Conservation (phyloP, 2,888 invertebrate species). For the Ochropleura leucogaster region DNA sequence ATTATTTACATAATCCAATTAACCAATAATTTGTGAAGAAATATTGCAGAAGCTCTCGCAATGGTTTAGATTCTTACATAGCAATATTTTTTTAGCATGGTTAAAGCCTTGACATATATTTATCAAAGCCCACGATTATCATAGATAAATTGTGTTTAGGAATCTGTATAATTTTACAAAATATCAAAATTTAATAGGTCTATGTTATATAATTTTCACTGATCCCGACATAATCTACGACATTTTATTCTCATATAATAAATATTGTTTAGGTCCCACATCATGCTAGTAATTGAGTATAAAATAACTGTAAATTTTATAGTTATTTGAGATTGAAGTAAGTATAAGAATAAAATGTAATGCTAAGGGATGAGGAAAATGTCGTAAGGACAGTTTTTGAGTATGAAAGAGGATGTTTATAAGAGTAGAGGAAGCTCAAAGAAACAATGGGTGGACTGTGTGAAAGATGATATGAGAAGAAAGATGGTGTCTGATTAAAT, state of each 20-base stretch:
- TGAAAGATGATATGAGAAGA: no score
- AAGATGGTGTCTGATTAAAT: no score
- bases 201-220: constrained; percentile 21
- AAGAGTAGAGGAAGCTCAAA: no score
- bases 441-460: no score
- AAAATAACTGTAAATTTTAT: constrained; percentile 19
- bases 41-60: constrained; percentile 29
- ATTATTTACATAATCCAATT: constrained; percentile 7
- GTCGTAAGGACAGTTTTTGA: no score
- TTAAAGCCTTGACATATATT: constrained; percentile 16
- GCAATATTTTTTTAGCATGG: constrained; percentile 11
- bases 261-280: constrained; percentile 4
- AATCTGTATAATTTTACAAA: constrained; percentile 37
- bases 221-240: constrained; percentile 23
- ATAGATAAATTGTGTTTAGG: constrained; percentile 15
- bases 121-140: constrained; percentile 20
- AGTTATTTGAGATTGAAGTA: constrained; percentile 10
- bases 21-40: constrained; percentile 5
- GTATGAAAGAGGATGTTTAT: no score
- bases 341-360: background rate
- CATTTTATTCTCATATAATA: background rate
- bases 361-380: no score
- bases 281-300: constrained; percentile 15
- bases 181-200: constrained; percentile 13
- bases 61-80: constrained; percentile 15